Percentiles rank a stretch among this genome's conserved stretches.
These are phyloP conservation scores for Pogonocherus hispidulus DNA, from an alignment of 2,888 invertebrate genomes.

Conservation along the genomic window DNA sequence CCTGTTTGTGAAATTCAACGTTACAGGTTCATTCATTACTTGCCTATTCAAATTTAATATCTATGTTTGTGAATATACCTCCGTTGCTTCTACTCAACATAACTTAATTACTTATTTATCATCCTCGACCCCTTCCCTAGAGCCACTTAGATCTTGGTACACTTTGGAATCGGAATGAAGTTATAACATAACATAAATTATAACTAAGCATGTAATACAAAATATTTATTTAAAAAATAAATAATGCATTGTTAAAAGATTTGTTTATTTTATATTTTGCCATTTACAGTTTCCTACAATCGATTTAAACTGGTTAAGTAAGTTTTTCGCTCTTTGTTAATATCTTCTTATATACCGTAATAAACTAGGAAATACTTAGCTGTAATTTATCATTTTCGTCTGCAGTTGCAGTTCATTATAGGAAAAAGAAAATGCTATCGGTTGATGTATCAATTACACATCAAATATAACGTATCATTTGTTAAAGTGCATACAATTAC, in stretches of 20 bases:
- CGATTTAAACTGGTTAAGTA: background rate
- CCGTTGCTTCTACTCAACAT: too few species aligned
- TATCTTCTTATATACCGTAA: background rate
- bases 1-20: too few species aligned
- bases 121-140: too few species aligned
- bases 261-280: background rate
- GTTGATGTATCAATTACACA: constrained; percentile 12
- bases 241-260: background rate
- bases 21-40: too few species aligned
- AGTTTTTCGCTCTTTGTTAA: background rate
- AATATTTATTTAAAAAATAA: too few species aligned
- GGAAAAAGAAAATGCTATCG: background rate
- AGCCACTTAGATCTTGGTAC: too few species aligned
- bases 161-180: too few species aligned
- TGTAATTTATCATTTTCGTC: constrained; percentile 9
- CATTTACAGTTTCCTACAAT: background rate
- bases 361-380: background rate
- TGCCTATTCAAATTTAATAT: too few species aligned
- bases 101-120: too few species aligned
- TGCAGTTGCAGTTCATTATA: background rate
- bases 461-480: constrained; percentile 16
- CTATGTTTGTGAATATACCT: too few species aligned
- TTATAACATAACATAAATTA: too few species aligned
- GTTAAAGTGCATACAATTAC: constrained; percentile 26
- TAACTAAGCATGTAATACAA: too few species aligned